These are phyloP conservation scores for Aphodius sticticus DNA, from an alignment of 2,888 invertebrate species.

Conservation along the genomic window DNA sequence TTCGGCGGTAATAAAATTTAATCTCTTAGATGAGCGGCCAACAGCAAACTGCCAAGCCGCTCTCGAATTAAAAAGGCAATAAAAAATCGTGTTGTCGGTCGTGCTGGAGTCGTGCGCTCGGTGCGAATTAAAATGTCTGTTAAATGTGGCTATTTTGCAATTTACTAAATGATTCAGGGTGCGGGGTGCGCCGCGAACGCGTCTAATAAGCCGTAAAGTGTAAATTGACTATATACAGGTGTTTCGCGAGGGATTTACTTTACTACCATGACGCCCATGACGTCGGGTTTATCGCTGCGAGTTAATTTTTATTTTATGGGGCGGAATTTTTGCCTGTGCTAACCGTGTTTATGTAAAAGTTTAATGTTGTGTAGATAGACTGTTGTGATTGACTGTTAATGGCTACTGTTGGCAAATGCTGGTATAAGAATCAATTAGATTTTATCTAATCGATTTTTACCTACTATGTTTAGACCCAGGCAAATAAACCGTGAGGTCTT, in stretches of 20 bases:
- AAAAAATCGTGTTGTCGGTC: neutral
- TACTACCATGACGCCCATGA: neutral
- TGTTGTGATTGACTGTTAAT: too few species aligned
- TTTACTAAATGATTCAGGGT: neutral
- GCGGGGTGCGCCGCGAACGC: neutral
- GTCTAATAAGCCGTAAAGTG: neutral
- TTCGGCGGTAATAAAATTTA: conserved; percentile 13
- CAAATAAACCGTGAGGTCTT: too few species aligned
- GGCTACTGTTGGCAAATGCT: too few species aligned
- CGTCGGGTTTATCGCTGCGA: neutral
- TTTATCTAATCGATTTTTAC: too few species aligned
- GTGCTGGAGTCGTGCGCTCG: neutral
- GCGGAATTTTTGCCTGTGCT: neutral
- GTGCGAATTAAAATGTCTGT: neutral
- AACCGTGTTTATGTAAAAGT: neutral
- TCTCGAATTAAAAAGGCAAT: neutral
- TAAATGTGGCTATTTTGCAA: neutral
- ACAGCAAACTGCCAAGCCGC: neutral
- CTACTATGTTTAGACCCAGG: too few species aligned
- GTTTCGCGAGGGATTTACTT: neutral
- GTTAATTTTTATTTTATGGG: neutral
- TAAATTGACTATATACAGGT: conserved; percentile 4
- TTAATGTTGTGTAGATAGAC: too few species aligned
- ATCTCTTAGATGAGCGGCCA: neutral
- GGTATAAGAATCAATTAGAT: too few species aligned